Base-by-base conservation (phyloP, 2,888 invertebrate species). In the Malacosoma neustria region DNA sequence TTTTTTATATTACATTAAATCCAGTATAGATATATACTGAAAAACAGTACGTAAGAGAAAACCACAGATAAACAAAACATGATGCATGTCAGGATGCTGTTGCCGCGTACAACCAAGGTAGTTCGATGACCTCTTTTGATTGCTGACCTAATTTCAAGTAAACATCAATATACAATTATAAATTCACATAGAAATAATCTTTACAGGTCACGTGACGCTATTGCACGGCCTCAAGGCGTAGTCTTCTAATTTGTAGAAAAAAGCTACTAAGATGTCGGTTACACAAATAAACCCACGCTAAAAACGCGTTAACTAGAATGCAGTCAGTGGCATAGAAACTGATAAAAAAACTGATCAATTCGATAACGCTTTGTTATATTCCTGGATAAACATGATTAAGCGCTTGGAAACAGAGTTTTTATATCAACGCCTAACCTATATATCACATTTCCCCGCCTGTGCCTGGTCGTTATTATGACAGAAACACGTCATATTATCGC, bases 291-390 rank as follows among this genome's bases (percentile, higher is more conserved):
- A 11, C 45, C 46, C 43, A 52, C 54, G 49, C 58, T 53, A 60
- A 51, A 57, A 57, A 57, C 53, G 29, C 32, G 14, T 29, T 29
- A 50, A 41, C 47, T 41, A 36, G 43, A 30, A 30, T 33, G 32
- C 40, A 46, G 54, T 57, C 2, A 7, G 22, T 22, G 2, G 22
- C 22, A 54, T 55, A 44, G 47, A 52, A 48, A 52, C 47, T 48
- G 52, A 49, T 60, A 57, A 64, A 46, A 61, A 65, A 61, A 22
- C 9, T 22, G 6, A 9, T 22, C 22, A 9, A 22, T 22, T 7
- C 9, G 22, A 22, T 22, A 22, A 22, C 22, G 22, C 22, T 22
- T 22, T 22, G 22, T 22, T 4, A 22, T 2, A 9, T 22, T 22
- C 22, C 22, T 22, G 22, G 22, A 22, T 7, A 4, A 22, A 22